These are phyloP conservation scores for Platichthys stellatus DNA, from an alignment of 2,113 vertebrate genomes.

Conservation along the genomic window DNA sequence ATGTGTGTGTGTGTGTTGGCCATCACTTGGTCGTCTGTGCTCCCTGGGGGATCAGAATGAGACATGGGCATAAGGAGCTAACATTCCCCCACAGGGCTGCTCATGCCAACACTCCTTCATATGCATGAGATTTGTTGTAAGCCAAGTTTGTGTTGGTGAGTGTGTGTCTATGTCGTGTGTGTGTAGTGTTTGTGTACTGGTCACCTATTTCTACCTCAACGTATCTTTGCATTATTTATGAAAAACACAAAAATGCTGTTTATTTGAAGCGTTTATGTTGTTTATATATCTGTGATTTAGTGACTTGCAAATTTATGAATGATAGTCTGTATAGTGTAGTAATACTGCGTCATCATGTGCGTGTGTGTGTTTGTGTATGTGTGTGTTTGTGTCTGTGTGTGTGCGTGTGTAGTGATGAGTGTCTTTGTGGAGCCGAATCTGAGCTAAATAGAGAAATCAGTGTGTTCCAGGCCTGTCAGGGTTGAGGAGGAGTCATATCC, in stretches of 20 bases:
- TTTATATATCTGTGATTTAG: neutral
- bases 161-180: constrained; percentile 13
- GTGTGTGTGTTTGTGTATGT: neutral
- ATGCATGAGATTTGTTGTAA: constrained; percentile 38
- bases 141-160: constrained; percentile 12
- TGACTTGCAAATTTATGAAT: neutral
- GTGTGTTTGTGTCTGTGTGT: neutral
- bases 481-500: constrained; percentile 3
- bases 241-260: neutral
- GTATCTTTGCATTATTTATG: neutral
- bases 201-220: neutral
- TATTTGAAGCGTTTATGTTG: neutral
- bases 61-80: constrained; percentile 44
- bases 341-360: neutral
- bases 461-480: constrained; percentile 10
- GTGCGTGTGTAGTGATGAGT: neutral
- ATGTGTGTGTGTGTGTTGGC: constrained; percentile 16
- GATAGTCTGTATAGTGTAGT: neutral
- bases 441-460: neutral
- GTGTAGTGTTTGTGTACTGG: constrained; percentile 10
- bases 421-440: neutral
- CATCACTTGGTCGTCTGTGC: constrained; percentile 16
- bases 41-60: constrained; percentile 43
- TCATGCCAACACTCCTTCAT: constrained; percentile 44
- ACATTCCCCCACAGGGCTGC: constrained; percentile 30